Evolutionary conservation across 2,888 invertebrate genomes (phyloP).

Genomic region (Luperina testacea): DNA sequence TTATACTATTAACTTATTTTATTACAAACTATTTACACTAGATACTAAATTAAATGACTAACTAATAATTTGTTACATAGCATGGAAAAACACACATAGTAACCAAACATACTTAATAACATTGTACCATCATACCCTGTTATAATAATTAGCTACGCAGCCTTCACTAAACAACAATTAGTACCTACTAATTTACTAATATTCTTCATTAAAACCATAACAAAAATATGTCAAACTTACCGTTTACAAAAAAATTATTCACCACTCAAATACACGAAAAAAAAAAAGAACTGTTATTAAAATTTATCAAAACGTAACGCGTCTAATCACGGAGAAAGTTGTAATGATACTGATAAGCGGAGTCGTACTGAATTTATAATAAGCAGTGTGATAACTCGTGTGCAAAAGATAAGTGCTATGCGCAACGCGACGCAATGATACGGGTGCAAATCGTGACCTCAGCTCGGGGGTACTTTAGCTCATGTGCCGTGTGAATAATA

Average conservation of each 20-base stretch:
- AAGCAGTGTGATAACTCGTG: slow-evolving; percentile 37
- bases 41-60: no score
- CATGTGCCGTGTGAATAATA: slow-evolving; percentile 55
- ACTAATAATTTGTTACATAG: slow-evolving; percentile 1
- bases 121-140: background rate
- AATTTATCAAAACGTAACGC: slow-evolving; percentile 23
- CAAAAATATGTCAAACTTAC: slow-evolving; percentile 5
- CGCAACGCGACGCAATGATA: slow-evolving; percentile 45
- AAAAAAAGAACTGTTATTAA: slow-evolving; percentile 23
- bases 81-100: background rate
- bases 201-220: background rate
- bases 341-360: slow-evolving; percentile 46
- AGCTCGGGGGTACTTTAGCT: background rate
- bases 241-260: slow-evolving; percentile 1
- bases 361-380: slow-evolving; percentile 33
- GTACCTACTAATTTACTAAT: background rate
- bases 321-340: slow-evolving; percentile 17
- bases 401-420: slow-evolving; percentile 54
- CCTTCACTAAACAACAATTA: background rate
- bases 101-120: background rate
- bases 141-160: background rate
- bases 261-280: slow-evolving; percentile 16
- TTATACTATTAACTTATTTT: no score
- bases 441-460: slow-evolving; percentile 60
- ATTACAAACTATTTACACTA: no score